Evolutionary conservation across 92 coral and sea anemone species (phyloP).

Genomic region (Heliopora coerulea): DNA sequence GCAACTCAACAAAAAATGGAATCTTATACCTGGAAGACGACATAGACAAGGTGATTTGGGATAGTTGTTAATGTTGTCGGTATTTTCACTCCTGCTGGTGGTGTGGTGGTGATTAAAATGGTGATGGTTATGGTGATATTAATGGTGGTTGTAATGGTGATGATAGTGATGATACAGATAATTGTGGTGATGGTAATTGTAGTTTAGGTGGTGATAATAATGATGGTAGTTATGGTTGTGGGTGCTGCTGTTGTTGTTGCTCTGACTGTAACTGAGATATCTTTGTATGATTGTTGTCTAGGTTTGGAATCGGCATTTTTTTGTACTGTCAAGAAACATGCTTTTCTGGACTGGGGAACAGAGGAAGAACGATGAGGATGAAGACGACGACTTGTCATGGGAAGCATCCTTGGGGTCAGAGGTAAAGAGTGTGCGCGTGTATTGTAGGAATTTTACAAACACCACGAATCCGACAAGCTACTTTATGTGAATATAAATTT

Average conservation of each 20-base stretch:
- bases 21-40: slow-evolving; percentile 87
- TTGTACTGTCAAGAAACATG: slow-evolving; percentile 81
- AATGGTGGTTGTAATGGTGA: not conserved
- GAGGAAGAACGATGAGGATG: slow-evolving; percentile 77
- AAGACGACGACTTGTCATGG: slow-evolving; percentile 77
- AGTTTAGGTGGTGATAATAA: not conserved
- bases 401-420: slow-evolving; percentile 63
- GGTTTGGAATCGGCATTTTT: slow-evolving; percentile 96
- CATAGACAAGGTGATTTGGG: slow-evolving; percentile 49
- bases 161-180: not conserved
- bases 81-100: no score
- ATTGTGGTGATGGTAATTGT: not conserved
- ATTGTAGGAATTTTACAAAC: not conserved
- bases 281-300: slow-evolving; percentile 16
- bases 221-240: not conserved
- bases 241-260: not conserved
- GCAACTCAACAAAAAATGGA: slow-evolving; percentile 91
- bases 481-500: no score
- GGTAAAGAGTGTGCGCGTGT: slow-evolving; percentile 42
- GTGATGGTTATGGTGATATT: not conserved
- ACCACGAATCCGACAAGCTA: no score
- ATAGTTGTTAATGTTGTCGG: no score
- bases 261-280: not conserved
- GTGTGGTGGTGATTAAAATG: not conserved
- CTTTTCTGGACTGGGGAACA: slow-evolving; percentile 98